Base-by-base conservation (phyloP, 2,797 vertebrate species). In the Melanotaenia boesemani region DNA sequence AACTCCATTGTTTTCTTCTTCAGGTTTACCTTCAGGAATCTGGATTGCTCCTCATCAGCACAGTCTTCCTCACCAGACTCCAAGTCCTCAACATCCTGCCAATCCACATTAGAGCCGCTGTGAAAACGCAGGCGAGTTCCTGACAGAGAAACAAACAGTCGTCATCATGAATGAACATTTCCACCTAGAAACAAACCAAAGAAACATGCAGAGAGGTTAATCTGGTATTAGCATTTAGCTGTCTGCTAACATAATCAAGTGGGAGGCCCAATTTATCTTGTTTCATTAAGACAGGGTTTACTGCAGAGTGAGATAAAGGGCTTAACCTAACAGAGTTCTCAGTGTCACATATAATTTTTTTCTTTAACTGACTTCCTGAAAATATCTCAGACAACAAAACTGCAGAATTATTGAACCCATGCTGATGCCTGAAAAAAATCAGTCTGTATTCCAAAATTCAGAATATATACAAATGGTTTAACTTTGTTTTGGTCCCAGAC, bases 91-190 rank as follows among this genome's bases (percentile, higher is more conserved):
- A 94, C 95, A 8, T 97, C 95, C 82, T 96, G 97, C 98, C 98
- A 99, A 64, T 96, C 93, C 64, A 94, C 93, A 70, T 90, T 95
- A 65, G 72, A 88, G 76, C 96, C 95, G 84, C 95, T 95, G 84
- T 98, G 97, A 94, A 99, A 98, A 86, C 95, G 97, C 66, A 99
- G 86, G 55, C 91, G 95, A 78, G 97, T 96, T 84, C 97, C 98
- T 99, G 73, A 58, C 0, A 44, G 82, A 82, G 11, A 0, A 68
- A 61, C 16, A n/a, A 48, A 44, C 44, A 48, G 18, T 9, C 18
- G 6, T 18, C 44, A 48, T 2, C 44, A 48, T 20, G 44, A 8
- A 48, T 48, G 44, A 6, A 48, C 13, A 48, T 48, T n/a, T 48
- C 6, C 6, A 48, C 44, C 5, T 20, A 5, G 37, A 48, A 48